These are phyloP conservation scores for Thereva nobilitata DNA, from an alignment of 2,888 invertebrate species.

Conservation along the genomic window DNA sequence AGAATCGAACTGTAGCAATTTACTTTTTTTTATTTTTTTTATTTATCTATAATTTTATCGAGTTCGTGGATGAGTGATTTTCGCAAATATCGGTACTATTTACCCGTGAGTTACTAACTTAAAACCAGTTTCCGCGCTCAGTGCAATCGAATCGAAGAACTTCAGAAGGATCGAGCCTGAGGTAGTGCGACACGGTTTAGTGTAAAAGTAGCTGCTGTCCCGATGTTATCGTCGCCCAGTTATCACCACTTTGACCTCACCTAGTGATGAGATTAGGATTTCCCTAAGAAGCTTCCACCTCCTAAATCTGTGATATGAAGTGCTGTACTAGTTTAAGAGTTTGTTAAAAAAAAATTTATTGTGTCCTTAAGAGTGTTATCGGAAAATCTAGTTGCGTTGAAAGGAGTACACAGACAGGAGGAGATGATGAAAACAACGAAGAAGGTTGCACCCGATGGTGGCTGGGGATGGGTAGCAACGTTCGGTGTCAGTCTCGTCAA, in stretches of 20 bases:
- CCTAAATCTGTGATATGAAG: constrained; percentile 30
- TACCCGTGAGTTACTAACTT: no score
- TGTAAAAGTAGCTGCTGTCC: background rate
- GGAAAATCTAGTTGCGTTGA: constrained; percentile 4
- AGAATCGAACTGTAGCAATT: no score
- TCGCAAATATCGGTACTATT: no score
- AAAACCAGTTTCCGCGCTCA: no score
- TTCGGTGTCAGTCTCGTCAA: constrained; percentile 82
- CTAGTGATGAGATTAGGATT: constrained; percentile 10
- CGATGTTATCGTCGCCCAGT: constrained; percentile 19
- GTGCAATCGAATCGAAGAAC: no score
- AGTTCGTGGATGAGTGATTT: no score
- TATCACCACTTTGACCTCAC: background rate
- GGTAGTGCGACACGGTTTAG: no score
- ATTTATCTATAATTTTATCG: no score
- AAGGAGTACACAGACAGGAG: constrained; percentile 5
- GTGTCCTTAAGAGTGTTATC: background rate
- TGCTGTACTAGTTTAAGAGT: constrained; percentile 22
- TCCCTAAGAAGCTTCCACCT: background rate
- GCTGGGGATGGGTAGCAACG: constrained; percentile 89
- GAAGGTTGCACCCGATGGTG: constrained; percentile 82
- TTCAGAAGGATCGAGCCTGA: no score
- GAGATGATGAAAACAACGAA: constrained; percentile 60
- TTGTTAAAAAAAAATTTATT: constrained; percentile 5
- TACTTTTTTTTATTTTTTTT: no score